Percentiles rank a stretch among this genome's conserved stretches.
These are phyloP conservation scores for Cheilosia soror DNA, from an alignment of 2,888 invertebrate genomes.

Conservation along the genomic window DNA sequence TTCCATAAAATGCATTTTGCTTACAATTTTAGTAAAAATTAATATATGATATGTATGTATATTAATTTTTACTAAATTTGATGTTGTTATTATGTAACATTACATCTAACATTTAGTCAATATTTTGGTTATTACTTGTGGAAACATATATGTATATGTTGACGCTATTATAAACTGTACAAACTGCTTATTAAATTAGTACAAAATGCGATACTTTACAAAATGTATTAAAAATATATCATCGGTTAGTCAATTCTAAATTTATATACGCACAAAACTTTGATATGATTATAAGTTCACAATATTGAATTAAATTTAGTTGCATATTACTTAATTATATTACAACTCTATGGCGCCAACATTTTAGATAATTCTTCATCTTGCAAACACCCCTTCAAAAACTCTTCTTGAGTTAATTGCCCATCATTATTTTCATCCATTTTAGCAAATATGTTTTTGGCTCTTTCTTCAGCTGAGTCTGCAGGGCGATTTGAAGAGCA, in stretches of 20 bases:
- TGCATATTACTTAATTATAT: conserved; percentile 50
- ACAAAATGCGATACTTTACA: conserved; percentile 67
- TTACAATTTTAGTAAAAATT: no score
- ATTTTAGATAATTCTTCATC: conserved; percentile 98
- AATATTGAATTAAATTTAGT: conserved; percentile 41
- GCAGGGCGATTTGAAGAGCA: conserved; percentile 97
- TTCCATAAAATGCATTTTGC: not conserved
- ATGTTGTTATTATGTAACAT: not conserved
- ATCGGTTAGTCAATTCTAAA: conserved; percentile 25
- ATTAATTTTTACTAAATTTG: no score
- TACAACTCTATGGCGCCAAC: conserved; percentile 92
- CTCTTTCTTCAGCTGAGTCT: conserved; percentile 98
- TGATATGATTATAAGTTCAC: conserved; percentile 70
- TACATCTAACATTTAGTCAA: conserved; percentile 16
- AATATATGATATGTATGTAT: no score
- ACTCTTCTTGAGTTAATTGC: conserved; percentile 98
- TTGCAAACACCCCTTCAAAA: conserved; percentile 98
- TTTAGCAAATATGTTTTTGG: conserved; percentile 99
- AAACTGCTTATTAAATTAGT: conserved; percentile 38
- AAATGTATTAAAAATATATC: conserved; percentile 69
- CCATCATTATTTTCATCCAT: conserved; percentile 99
- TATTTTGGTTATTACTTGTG: conserved; percentile 26
- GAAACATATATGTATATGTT: conserved; percentile 27
- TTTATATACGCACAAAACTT: conserved; percentile 53
- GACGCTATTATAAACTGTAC: conserved; percentile 24